Evolutionary conservation across 1,140 invertebrate species (phyloP), one percentile per base, ranked within the genome.

Genomic region (Drosophila nannoptera): DNA sequence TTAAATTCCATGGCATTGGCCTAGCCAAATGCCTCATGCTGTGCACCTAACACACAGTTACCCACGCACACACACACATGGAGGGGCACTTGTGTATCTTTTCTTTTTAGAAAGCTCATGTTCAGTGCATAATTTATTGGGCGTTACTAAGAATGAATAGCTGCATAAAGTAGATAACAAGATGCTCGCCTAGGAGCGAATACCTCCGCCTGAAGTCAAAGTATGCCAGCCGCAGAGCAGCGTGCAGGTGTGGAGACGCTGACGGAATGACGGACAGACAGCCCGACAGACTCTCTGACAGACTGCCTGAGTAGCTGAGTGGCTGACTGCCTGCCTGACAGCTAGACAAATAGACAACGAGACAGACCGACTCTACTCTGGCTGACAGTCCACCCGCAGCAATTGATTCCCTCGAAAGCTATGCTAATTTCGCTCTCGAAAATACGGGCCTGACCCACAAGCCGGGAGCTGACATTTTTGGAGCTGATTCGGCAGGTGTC

Each of bases 121-220:
- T 62, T 60, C 60, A 58, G 65, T 74, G 74, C 81, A 84, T 86
- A 84, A 81, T 86, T 84, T 86, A 84, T 84, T 84, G 78, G 77
- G 81, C 77, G 77, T 76, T 80, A 77, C 73, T 58, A 55, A 65
- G 61, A 69, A 69, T 65, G 67, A 69, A 65, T 58, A 69, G 61
- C 64, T 69, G 56, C 66, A 64, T 69, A 69, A 56, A 56, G 66
- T 40, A 69, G 67, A 69, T 65, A 58, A 54, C 53, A 49, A 40
- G 54, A 66, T 42, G 63, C 63, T 59, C 42, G 38, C 50, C 54
- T 45, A 35, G 48, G 46, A 22, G 45, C 55, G 43, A 55, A 49
- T 67, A 53, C 67, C 59, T 56, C 45, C 53, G 48, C 43, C 53
- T 54, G 29, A 0, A 5, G 40, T 31, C 22, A 8, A 50, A 66